Conservation (phyloP, 2,888 invertebrate genomes). For the Sinohyriopsis cumingii region DNA sequence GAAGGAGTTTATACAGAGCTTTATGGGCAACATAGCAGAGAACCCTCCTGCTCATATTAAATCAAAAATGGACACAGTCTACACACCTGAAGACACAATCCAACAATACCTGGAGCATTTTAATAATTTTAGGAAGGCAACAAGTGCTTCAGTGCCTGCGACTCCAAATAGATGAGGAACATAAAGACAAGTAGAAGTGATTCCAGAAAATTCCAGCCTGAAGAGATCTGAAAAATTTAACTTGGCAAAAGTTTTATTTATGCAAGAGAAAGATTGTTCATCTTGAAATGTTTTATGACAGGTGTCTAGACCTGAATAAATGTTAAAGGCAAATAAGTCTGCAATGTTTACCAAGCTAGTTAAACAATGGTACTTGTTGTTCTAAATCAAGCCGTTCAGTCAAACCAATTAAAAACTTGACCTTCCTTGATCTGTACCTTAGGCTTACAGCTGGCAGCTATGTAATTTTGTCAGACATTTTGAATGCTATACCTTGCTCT, state of each 20-base stretch:
- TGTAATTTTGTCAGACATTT: no score
- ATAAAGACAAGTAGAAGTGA: neutral
- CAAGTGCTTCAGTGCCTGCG: conserved; percentile 18
- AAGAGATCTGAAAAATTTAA: neutral
- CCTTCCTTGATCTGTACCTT: no score
- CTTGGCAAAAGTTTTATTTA: neutral
- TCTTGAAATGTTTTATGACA: neutral
- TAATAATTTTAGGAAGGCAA: conserved; percentile 84
- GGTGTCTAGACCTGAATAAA: no score
- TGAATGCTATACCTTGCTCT: no score
- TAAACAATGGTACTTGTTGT: no score
- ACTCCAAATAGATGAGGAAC: conserved; percentile 16
- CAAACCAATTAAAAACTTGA: no score
- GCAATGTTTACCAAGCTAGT: no score
- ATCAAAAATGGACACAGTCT: conserved; percentile 87
- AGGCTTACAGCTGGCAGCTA: no score
- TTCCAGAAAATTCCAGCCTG: neutral
- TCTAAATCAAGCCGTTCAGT: no score
- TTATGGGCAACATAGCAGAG: conserved; percentile 84
- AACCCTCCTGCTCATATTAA: conserved; percentile 78
- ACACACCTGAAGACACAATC: conserved; percentile 92
- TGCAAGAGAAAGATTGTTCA: neutral
- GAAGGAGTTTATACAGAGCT: conserved; percentile 91
- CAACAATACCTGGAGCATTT: conserved; percentile 96
- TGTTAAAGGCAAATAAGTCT: conserved; percentile 1